Base-by-base conservation (phyloP, 2,888 invertebrate genomes). In the Metellina segmentata region DNA sequence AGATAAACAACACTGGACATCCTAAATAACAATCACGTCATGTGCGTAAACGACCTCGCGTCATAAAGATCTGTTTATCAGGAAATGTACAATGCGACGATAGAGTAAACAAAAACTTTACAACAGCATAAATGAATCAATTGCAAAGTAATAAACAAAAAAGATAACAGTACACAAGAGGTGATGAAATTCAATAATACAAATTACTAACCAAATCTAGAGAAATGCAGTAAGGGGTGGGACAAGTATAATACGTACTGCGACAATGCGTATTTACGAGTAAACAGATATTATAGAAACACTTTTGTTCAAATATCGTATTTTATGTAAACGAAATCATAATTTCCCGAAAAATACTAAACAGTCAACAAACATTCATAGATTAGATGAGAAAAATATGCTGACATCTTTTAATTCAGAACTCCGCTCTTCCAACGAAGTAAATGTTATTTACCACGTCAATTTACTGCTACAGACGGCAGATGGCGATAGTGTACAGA, bases 381-480 rank as follows among this genome's bases (percentile, higher is more conserved):
- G 72, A 49, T 51, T 48, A 69, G 61, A 20, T 34, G 16, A 83
- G 52, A 53, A 90, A 81, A 90, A 90, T 90, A 90, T 85, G 83
- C 83, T 90, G 88, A 88, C 88, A 88, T 81, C 81, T 85, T 82
- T 85, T 90, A 70, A 83, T 85, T 71, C 72, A 49, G 49, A 9
- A 51, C 51, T 85, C 77, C 20, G 79, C 82, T 82, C 8, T 61
- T 4, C 52, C 69, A 77, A 72, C 51, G 19, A 89, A 91, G 77
- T 74, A 86, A 87, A 87, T 75, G 91, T 91, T 91, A 87, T 91
- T 91, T 91, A 91, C 91, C 87, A 91, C 87, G 91, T 91, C 87
- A 91, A 87, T 91, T 91, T 91, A 91, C 87, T 78, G 61, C 78
- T 87, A 78, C 75, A 83, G 74, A 83, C 91, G 83, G 71, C 78